phyloP scores from a whole-genome alignment of 2,888 invertebrate genomes.

The Busseola fusca region DNA sequence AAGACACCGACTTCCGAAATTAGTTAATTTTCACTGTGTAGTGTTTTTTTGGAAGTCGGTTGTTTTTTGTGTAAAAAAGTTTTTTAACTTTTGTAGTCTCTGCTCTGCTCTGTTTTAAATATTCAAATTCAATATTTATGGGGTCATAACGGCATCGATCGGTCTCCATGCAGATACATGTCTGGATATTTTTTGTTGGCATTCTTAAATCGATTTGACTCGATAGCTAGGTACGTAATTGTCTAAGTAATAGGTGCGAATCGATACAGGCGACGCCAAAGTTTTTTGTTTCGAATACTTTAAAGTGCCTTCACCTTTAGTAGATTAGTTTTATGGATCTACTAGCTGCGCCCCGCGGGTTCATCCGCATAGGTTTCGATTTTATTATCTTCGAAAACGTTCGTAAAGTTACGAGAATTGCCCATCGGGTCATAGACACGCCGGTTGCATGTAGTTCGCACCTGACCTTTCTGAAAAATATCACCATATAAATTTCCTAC shows the following conservation, averaged over 20 bases:
- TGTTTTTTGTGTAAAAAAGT: too few relatives aligned
- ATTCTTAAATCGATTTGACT: slow-evolving; percentile 45
- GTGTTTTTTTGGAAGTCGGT: too few relatives aligned
- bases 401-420: too few relatives aligned
- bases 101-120: too few relatives aligned
- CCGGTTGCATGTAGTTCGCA: too few relatives aligned
- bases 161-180: slow-evolving; percentile 8
- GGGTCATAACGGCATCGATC: slow-evolving; percentile 17
- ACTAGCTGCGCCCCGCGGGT: background rate
- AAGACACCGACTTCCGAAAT: too few relatives aligned
- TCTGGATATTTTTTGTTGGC: slow-evolving; percentile 24
- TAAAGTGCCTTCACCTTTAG: slow-evolving; percentile 41
- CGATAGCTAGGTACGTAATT: slow-evolving; percentile 28
- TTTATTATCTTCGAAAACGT: too few relatives aligned
- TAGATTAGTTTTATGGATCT: slow-evolving; percentile 19
- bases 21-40: too few relatives aligned
- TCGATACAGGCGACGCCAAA: slow-evolving; percentile 7
- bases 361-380: too few relatives aligned
- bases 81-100: too few relatives aligned
- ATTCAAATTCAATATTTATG: background rate
- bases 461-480: background rate
- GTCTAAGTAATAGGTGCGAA: slow-evolving; percentile 43
- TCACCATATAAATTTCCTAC: background rate
- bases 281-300: slow-evolving; percentile 44
- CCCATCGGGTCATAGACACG: background rate